phyloP scores from a whole-genome alignment of 2,797 vertebrate genomes.

The Spea hammondii region DNA sequence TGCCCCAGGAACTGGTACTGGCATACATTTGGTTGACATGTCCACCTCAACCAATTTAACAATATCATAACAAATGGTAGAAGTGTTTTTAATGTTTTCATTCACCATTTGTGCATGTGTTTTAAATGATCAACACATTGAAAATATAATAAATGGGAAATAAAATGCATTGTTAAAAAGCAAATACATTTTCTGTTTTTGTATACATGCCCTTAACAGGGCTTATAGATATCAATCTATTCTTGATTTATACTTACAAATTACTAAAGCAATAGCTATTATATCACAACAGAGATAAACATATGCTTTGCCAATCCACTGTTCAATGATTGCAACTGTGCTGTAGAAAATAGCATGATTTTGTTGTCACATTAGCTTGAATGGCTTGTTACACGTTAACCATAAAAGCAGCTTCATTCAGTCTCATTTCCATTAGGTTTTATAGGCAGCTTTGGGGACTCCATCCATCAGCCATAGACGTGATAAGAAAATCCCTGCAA shows the following conservation, averaged over 20 bases:
- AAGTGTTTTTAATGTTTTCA: no score
- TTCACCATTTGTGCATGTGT: no score
- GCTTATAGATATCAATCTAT: neutral
- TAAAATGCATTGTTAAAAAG: no score
- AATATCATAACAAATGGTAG: no score
- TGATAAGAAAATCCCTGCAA: constrained; percentile 66
- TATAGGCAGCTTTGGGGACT: constrained; percentile 55
- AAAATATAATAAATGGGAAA: no score
- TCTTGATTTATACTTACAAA: constrained; percentile 10
- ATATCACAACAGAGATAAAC: constrained; percentile 7
- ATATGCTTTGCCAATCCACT: neutral
- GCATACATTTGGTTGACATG: no score
- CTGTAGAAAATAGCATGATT: constrained; percentile 6
- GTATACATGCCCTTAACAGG: neutral
- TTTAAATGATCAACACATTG: no score
- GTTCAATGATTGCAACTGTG: neutral
- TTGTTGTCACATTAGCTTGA: constrained; percentile 4
- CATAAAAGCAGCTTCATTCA: constrained; percentile 28
- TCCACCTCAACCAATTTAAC: no score
- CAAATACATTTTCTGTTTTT: no score
- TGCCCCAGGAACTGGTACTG: no score
- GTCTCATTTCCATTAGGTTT: constrained; percentile 62
- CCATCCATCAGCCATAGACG: constrained; percentile 59
- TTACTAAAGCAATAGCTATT: neutral
- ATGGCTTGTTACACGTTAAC: constrained; percentile 2